Percentiles rank a stretch among this genome's conserved stretches.
Conservation (phyloP, 2,113 vertebrate genomes). For the Struthio camelus region DNA sequence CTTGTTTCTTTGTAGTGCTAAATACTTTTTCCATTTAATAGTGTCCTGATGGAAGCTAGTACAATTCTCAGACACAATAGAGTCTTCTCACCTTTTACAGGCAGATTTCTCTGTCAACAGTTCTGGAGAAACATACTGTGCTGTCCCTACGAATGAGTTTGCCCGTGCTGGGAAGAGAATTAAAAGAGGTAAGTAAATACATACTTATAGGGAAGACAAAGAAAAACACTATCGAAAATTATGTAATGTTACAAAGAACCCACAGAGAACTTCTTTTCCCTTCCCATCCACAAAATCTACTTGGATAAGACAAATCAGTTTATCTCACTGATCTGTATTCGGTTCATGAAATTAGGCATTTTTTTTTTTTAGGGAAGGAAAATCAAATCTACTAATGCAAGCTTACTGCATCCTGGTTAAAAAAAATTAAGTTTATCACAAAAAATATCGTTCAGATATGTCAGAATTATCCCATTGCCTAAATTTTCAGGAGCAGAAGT, state of each 20-base stretch:
- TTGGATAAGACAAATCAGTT: neutral
- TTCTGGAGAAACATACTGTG: constrained; percentile 98
- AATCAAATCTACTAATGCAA: neutral
- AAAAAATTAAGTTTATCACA: neutral
- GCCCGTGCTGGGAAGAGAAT: constrained; percentile 82
- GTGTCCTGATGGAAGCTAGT: neutral
- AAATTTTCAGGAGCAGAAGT: neutral
- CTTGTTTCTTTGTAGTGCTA: neutral
- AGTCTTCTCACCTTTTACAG: constrained; percentile 90
- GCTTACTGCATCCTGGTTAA: neutral
- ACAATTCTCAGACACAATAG: neutral
- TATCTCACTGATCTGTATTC: neutral
- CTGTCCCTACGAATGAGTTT: constrained; percentile 98
- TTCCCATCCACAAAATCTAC: neutral
- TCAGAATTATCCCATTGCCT: neutral
- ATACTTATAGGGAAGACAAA: neutral
- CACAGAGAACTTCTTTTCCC: neutral
- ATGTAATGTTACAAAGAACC: neutral
- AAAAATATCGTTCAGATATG: neutral
- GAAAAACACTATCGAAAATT: neutral
- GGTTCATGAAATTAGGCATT: neutral
- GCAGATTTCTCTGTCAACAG: constrained; percentile 98
- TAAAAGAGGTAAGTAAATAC: neutral
- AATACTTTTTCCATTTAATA: neutral
- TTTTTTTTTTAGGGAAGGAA: neutral